Percentiles rank a stretch among this genome's conserved stretches.
Evolutionary conservation across 2,797 vertebrate genomes (phyloP).

Genomic region (Potorous gilbertii): DNA sequence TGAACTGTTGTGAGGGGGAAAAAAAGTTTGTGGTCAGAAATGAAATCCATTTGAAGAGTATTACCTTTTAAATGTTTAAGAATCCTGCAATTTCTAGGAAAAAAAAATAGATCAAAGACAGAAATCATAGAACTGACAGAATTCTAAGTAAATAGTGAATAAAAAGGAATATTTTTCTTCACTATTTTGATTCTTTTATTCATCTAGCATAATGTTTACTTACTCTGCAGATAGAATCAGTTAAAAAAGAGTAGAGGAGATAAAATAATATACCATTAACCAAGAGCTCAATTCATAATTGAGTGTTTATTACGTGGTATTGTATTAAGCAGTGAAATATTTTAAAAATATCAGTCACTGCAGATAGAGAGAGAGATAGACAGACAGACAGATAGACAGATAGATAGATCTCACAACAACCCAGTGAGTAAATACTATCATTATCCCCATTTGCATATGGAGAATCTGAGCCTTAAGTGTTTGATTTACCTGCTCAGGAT

Average conservation of each 20-base stretch:
- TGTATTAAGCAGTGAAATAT: neutral
- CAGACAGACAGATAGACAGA: too few species aligned
- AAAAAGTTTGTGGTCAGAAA: constrained; percentile 49
- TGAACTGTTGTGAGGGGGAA: neutral
- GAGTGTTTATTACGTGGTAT: neutral
- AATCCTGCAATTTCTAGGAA: constrained; percentile 43
- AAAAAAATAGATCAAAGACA: constrained; percentile 49
- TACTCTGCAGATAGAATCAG: constrained; percentile 7
- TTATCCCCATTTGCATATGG: neutral
- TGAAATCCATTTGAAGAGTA: constrained; percentile 49
- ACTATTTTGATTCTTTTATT: constrained; percentile 18
- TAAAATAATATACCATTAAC: neutral
- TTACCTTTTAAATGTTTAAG: constrained; percentile 52
- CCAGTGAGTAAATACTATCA: neutral
- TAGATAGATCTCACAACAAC: too few species aligned
- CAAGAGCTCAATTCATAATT: neutral
- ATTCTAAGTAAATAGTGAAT: constrained; percentile 33
- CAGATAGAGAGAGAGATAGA: neutral
- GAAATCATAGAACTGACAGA: constrained; percentile 23
- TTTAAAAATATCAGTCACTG: neutral
- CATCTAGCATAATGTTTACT: neutral
- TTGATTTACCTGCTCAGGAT: neutral
- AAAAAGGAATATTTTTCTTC: neutral
- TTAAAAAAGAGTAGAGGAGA: neutral
- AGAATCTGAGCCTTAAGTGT: neutral